These are phyloP conservation scores for Sisyra nigra DNA, from an alignment of 2,888 invertebrate species.

Conservation along the genomic window DNA sequence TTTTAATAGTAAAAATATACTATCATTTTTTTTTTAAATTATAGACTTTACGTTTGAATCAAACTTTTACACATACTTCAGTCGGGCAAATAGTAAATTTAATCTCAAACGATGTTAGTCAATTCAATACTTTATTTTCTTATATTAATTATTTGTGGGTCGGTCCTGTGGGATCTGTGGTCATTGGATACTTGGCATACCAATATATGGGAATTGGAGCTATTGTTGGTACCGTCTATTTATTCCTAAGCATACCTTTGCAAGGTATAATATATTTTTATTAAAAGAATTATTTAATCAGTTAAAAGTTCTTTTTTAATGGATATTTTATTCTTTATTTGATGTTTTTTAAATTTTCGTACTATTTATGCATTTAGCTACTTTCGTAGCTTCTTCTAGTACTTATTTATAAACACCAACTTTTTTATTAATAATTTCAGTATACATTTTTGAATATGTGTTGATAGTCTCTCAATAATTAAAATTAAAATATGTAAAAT, in stretches of 20 bases:
- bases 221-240: slow-evolving; percentile 50
- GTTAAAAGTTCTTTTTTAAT: too few species aligned
- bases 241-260: slow-evolving; percentile 55
- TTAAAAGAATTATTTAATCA: slow-evolving; percentile 6
- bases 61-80: slow-evolving; percentile 49
- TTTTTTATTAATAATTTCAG: too few species aligned
- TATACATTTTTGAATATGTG: too few species aligned
- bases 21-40: too few species aligned
- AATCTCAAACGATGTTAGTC: slow-evolving; percentile 85
- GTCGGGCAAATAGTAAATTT: slow-evolving; percentile 69
- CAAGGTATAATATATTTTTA: slow-evolving; percentile 35
- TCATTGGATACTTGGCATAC: slow-evolving; percentile 48
- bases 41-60: background rate
- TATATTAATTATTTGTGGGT: slow-evolving; percentile 86
- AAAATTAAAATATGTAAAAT: too few species aligned
- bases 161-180: slow-evolving; percentile 64
- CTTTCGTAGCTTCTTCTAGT: too few species aligned
- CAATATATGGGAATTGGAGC: slow-evolving; percentile 45
- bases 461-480: too few species aligned
- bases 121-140: slow-evolving; percentile 78
- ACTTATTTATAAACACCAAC: too few species aligned
- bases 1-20: too few species aligned
- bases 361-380: too few species aligned
- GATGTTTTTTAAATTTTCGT: slow-evolving; percentile 1
- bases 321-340: too few species aligned